These are phyloP conservation scores for Aptenodytes patagonicus DNA, from an alignment of 2,113 vertebrate genomes.

Conservation along the genomic window DNA sequence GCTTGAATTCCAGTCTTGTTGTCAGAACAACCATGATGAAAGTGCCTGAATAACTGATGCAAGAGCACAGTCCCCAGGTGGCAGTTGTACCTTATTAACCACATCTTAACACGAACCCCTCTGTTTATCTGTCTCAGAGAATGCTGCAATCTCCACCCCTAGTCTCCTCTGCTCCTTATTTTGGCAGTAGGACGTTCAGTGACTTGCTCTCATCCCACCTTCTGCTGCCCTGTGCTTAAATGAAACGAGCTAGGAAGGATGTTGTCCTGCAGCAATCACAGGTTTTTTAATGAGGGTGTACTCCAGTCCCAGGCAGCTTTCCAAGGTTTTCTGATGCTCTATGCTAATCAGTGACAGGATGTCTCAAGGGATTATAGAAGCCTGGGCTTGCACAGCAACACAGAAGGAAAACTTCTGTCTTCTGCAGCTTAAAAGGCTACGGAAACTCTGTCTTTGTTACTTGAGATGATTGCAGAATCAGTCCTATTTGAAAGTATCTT, in stretches of 20 bases:
- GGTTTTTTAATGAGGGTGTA: not conserved
- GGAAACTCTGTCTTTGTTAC: not conserved
- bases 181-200: not conserved
- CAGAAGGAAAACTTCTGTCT: not conserved
- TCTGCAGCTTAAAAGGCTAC: not conserved
- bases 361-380: not conserved
- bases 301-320: not conserved
- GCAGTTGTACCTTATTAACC: not conserved
- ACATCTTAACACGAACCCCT: not conserved
- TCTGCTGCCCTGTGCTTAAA: not conserved
- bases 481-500: not conserved
- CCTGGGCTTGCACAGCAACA: not conserved
- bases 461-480: not conserved
- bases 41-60: not conserved
- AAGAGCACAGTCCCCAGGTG: not conserved
- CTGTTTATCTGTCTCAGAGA: not conserved
- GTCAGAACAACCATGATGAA: not conserved
- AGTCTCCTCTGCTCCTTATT: not conserved
- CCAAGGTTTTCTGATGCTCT: not conserved
- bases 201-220: not conserved
- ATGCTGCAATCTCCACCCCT: rapidly evolving
- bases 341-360: not conserved
- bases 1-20: not conserved
- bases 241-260: not conserved
- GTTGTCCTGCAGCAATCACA: not conserved